phyloP scores from a whole-genome alignment of 1,140 invertebrate species.

The Penaeus chinensis region DNA sequence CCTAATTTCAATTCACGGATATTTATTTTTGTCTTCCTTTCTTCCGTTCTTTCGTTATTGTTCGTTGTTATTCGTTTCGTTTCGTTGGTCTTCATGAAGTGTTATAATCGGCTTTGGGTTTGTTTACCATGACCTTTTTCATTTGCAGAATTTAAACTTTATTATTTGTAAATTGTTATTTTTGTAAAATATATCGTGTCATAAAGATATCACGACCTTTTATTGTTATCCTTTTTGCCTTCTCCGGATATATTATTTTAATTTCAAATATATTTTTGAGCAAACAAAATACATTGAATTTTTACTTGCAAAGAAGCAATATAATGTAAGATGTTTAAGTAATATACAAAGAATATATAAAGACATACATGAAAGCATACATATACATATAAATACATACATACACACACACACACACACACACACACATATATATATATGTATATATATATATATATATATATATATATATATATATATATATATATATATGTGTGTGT shows the following conservation, averaged over 20 bases:
- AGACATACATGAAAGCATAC: too few species aligned
- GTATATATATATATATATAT: neutral
- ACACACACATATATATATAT: neutral
- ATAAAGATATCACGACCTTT: neutral
- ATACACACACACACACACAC: too few species aligned
- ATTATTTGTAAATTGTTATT: constrained; percentile 29
- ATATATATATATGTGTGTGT: neutral
- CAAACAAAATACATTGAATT: neutral
- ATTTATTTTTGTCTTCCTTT: too few species aligned
- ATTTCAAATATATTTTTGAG: neutral
- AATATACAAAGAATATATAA: too few species aligned
- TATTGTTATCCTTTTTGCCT: neutral
- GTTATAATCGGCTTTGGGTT: neutral
- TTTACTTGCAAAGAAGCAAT: too few species aligned
- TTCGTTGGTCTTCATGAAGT: neutral
- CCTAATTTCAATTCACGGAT: too few species aligned
- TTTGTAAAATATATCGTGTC: constrained; percentile 25
- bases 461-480: constrained; percentile 12
- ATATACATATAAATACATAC: too few species aligned
- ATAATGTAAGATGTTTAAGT: too few species aligned
- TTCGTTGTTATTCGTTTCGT: too few species aligned
- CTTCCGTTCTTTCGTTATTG: too few species aligned
- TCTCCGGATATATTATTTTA: neutral
- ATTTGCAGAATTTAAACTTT: neutral
- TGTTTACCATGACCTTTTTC: neutral